Percentiles rank a stretch among this genome's conserved stretches.
These are phyloP conservation scores for Dynastes tityus DNA, from an alignment of 2,888 invertebrate species.

Conservation along the genomic window DNA sequence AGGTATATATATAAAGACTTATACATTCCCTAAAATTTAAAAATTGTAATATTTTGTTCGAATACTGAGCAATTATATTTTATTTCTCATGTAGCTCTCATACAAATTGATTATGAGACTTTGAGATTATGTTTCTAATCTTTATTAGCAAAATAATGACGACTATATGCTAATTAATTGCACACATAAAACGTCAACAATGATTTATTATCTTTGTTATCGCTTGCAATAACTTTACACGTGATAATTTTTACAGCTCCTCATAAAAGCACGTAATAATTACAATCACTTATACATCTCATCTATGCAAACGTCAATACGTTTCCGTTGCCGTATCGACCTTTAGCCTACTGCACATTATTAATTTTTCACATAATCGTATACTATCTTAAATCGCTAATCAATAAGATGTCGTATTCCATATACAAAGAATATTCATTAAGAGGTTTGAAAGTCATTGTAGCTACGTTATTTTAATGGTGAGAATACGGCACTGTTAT, in stretches of 20 bases:
- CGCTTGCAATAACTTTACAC: conserved; percentile 3
- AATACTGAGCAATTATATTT: no score
- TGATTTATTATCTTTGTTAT: conserved; percentile 5
- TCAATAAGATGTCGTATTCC: not conserved
- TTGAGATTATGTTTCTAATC: no score
- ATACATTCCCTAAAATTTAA: no score
- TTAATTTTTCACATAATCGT: not conserved
- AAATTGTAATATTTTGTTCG: no score
- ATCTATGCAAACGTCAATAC: not conserved
- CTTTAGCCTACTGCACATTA: conserved; percentile 12
- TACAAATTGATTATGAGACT: not conserved
- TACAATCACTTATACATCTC: not conserved
- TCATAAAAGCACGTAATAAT: not conserved
- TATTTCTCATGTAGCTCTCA: not conserved
- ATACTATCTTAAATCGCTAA: not conserved
- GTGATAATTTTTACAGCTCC: conserved; percentile 1
- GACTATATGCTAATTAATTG: conserved; percentile 6
- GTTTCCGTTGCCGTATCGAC: not conserved
- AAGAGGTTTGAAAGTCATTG: no score
- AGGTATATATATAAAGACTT: no score
- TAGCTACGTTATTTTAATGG: no score
- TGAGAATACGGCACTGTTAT: no score
- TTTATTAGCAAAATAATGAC: not conserved
- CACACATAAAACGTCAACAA: not conserved
- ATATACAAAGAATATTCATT: no score